Percentiles rank a stretch among this genome's conserved stretches.
These are phyloP conservation scores for Cricetomys ansorgei DNA, from an alignment of 2,113 vertebrate genomes.

Conservation along the genomic window DNA sequence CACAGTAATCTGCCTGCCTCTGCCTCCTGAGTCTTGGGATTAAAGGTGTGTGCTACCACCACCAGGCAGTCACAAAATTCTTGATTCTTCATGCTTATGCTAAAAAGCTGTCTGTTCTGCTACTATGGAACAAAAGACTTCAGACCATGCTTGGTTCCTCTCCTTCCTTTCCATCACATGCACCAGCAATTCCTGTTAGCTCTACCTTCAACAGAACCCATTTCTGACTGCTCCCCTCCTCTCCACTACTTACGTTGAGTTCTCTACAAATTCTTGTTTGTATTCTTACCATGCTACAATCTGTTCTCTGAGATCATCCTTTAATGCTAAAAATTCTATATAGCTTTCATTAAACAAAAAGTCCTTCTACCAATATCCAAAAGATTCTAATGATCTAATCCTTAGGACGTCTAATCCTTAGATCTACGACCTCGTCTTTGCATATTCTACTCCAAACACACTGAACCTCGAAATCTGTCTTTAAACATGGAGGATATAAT, in stretches of 20 bases:
- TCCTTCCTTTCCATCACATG: not conserved
- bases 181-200: not conserved
- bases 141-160: not conserved
- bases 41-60: too few species aligned
- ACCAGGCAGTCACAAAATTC: not conserved
- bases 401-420: not conserved
- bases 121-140: not conserved
- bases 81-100: not conserved
- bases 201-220: conserved; percentile 37
- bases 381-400: not conserved
- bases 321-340: conserved; percentile 7
- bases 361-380: not conserved
- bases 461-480: not conserved
- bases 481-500: conserved; percentile 38
- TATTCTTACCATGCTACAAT: not conserved
- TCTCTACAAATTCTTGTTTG: conserved; percentile 51
- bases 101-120: not conserved
- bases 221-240: not conserved
- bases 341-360: conserved; percentile 25
- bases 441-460: not conserved
- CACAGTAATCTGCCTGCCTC: too few species aligned
- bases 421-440: conserved; percentile 2
- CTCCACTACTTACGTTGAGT: not conserved
- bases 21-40: too few species aligned
- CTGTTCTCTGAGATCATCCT: conserved; percentile 34